Percentiles rank a stretch among this genome's conserved stretches.
These are phyloP conservation scores for Pantherophis vulpinus DNA, from an alignment of 2,797 vertebrate genomes.

Conservation along the genomic window DNA sequence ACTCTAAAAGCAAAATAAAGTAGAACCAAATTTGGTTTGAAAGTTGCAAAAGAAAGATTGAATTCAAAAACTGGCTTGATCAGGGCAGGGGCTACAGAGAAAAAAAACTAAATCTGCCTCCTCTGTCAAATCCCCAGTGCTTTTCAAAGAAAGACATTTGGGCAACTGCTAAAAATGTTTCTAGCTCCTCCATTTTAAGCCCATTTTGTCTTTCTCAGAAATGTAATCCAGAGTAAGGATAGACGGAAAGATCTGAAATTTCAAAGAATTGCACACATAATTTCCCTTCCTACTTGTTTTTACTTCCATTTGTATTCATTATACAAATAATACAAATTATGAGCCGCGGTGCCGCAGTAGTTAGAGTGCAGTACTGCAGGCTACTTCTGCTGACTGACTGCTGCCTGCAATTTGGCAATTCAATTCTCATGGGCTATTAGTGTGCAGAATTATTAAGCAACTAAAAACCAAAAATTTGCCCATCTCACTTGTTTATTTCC, in stretches of 20 bases:
- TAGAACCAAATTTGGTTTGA: neutral
- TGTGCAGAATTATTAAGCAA: no score
- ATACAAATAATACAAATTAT: no score
- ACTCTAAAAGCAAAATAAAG: neutral
- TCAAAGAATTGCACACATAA: neutral
- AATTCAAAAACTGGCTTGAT: neutral
- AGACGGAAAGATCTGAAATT: neutral
- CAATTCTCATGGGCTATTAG: no score
- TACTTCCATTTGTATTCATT: neutral
- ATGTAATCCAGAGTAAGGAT: neutral
- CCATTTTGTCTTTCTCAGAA: neutral
- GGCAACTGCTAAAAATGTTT: neutral
- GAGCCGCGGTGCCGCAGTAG: no score
- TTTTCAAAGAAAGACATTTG: neutral
- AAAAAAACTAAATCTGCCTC: neutral
- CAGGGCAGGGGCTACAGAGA: neutral
- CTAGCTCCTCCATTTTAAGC: neutral
- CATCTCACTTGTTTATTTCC: no score
- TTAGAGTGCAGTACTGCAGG: no score
- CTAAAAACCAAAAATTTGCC: no score
- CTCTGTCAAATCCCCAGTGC: neutral
- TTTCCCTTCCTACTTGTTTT: neutral
- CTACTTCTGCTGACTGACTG: no score
- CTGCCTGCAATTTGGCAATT: no score
- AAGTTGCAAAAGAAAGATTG: neutral